Percentiles rank a stretch among this genome's conserved stretches.
Evolutionary conservation across 2,888 invertebrate genomes (phyloP).

Genomic region (Ischnura elegans): DNA sequence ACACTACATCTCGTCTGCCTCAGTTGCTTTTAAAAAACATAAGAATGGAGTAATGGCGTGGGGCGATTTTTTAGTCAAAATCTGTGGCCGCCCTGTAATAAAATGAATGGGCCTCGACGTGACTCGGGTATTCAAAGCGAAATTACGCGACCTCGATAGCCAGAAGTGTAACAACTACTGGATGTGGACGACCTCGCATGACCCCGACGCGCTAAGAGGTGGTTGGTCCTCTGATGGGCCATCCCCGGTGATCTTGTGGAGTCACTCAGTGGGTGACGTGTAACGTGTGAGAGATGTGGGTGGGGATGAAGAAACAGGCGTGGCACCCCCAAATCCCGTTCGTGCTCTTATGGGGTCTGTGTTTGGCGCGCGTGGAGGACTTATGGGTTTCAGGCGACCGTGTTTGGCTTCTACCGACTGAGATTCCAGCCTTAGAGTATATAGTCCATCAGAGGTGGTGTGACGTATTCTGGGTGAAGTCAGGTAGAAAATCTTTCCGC

Average conservation of each 20-base stretch:
- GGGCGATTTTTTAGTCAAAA: no score
- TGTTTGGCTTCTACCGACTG: not conserved
- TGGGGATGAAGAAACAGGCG: not conserved
- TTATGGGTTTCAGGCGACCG: not conserved
- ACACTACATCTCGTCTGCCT: no score
- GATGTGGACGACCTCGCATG: constrained; percentile 2
- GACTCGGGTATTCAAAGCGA: no score
- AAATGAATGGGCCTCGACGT: no score
- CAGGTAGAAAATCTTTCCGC: no score
- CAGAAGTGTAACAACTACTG: not conserved
- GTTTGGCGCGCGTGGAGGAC: not conserved
- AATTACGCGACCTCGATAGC: not conserved
- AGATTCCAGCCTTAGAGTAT: no score
- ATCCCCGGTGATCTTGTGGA: not conserved
- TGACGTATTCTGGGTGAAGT: no score
- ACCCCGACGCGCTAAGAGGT: not conserved
- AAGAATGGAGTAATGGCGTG: no score
- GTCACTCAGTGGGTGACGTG: not conserved
- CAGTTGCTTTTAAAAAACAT: no score
- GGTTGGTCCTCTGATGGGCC: not conserved
- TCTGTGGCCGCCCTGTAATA: no score
- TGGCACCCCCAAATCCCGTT: constrained; percentile 25
- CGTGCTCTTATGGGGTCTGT: constrained; percentile 9
- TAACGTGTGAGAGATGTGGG: not conserved
- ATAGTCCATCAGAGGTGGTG: not conserved